phyloP scores from a whole-genome alignment of 2,888 invertebrate species.

The Polymixis lichenea region DNA sequence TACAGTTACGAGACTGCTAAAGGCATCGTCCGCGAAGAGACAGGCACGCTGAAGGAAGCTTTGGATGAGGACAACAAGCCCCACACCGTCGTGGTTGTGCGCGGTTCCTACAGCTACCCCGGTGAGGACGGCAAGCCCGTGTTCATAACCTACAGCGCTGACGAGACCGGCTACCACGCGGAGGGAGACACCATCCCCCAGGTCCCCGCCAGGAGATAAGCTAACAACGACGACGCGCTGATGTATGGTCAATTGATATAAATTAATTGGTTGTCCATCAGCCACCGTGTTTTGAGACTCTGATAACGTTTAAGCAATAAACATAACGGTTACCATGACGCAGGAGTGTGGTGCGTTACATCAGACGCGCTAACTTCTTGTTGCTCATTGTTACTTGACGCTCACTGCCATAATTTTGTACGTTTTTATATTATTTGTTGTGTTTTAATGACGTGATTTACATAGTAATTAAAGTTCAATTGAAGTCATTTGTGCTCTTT shows the following conservation, averaged over 20 bases:
- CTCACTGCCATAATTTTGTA: slow-evolving; percentile 77
- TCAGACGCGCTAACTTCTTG: slow-evolving; percentile 33
- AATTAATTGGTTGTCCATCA: slow-evolving; percentile 38
- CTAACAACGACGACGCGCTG: slow-evolving; percentile 26
- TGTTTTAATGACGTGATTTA: slow-evolving; percentile 57
- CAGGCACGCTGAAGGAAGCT: slow-evolving; percentile 81
- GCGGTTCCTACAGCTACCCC: slow-evolving; percentile 91
- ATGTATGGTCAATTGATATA: slow-evolving; percentile 61
- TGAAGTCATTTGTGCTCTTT: slow-evolving; percentile 40
- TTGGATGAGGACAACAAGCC: slow-evolving; percentile 91
- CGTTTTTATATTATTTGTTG: slow-evolving; percentile 72
- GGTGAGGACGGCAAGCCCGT: slow-evolving; percentile 90
- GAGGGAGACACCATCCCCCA: slow-evolving; percentile 92
- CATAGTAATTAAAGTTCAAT: slow-evolving; percentile 51
- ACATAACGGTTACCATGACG: slow-evolving; percentile 46
- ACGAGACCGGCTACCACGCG: slow-evolving; percentile 92
- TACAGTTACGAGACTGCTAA: slow-evolving; percentile 87
- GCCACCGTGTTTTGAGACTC: slow-evolving; percentile 26
- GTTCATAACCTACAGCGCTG: slow-evolving; percentile 89
- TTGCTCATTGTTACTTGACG: slow-evolving; percentile 61
- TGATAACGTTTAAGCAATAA: slow-evolving; percentile 60
- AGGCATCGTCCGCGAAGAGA: slow-evolving; percentile 89
- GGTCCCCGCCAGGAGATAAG: slow-evolving; percentile 69
- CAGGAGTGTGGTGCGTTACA: slow-evolving; percentile 13
- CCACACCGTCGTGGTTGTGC: slow-evolving; percentile 89